Evolutionary conservation across 2,888 invertebrate species (phyloP).

Genomic region (Leptinotarsa juncta): DNA sequence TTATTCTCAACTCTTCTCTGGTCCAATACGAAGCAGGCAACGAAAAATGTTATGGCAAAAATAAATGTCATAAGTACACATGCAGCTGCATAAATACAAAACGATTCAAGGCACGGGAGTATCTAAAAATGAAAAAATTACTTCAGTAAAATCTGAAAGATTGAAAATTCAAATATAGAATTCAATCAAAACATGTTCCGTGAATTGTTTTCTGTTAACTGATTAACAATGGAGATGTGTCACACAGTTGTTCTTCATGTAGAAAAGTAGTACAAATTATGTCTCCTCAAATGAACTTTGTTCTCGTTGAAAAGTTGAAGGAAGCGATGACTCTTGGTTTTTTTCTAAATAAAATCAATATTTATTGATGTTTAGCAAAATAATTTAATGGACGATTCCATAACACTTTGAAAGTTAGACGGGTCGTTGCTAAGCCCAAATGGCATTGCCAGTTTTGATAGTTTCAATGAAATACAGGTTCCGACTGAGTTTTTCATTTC

Average conservation of each 20-base stretch:
- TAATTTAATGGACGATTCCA: neutral
- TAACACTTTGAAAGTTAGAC: neutral
- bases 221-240: no score
- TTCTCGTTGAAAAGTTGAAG: no score
- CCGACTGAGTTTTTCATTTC: neutral
- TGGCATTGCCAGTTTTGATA: neutral
- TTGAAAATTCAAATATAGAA: no score
- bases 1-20: slow-evolving; percentile 72
- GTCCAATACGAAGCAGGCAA: slow-evolving; percentile 81
- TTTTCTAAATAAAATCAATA: no score
- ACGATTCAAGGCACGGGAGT: slow-evolving; percentile 83
- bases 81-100: slow-evolving; percentile 83
- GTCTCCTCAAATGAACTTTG: no score
- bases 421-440: neutral
- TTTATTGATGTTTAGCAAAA: neutral
- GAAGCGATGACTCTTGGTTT: no score
- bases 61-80: slow-evolving; percentile 82
- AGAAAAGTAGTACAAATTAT: no score
- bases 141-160: no score
- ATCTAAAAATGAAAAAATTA: slow-evolving; percentile 68
- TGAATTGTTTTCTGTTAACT: no score
- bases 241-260: no score
- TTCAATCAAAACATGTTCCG: no score
- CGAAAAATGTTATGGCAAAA: slow-evolving; percentile 84
- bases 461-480: neutral